Evolutionary conservation across 2,113 vertebrate species (phyloP).

Genomic region (Myotis lucifugus): DNA sequence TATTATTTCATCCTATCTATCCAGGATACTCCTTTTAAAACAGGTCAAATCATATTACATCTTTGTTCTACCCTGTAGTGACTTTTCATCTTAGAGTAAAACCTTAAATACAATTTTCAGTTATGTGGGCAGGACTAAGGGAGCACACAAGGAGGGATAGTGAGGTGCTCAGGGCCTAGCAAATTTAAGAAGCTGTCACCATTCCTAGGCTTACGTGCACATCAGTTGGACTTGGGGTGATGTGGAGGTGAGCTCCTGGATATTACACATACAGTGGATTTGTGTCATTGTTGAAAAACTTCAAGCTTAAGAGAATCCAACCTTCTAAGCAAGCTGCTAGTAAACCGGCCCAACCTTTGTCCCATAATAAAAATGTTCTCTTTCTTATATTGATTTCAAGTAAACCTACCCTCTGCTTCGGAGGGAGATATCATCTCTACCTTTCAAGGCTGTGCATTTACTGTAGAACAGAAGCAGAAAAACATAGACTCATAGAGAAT

Average conservation of each 20-base stretch:
- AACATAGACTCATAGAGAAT: background rate
- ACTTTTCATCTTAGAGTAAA: background rate
- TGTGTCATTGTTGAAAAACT: background rate
- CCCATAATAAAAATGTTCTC: background rate
- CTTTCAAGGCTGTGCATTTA: background rate
- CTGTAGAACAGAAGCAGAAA: background rate
- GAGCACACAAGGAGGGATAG: background rate
- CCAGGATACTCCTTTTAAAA: background rate
- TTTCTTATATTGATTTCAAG: background rate
- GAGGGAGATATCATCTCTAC: background rate
- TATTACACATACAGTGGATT: background rate
- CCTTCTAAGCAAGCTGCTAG: background rate
- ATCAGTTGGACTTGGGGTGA: background rate
- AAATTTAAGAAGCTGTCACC: background rate
- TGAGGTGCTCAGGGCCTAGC: too few species aligned
- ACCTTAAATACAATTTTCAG: background rate
- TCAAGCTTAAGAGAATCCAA: background rate
- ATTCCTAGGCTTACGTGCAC: background rate
- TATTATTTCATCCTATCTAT: background rate
- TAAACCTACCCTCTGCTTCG: background rate
- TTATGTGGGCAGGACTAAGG: background rate
- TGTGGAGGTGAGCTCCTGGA: fast-evolving
- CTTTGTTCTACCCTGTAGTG: background rate
- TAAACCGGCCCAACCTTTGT: background rate
- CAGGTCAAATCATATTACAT: fast-evolving